Evolutionary conservation across 2,797 vertebrate genomes (phyloP), one percentile per base, ranked within the genome.

Genomic region (Tokudaia tokunoshimensis): DNA sequence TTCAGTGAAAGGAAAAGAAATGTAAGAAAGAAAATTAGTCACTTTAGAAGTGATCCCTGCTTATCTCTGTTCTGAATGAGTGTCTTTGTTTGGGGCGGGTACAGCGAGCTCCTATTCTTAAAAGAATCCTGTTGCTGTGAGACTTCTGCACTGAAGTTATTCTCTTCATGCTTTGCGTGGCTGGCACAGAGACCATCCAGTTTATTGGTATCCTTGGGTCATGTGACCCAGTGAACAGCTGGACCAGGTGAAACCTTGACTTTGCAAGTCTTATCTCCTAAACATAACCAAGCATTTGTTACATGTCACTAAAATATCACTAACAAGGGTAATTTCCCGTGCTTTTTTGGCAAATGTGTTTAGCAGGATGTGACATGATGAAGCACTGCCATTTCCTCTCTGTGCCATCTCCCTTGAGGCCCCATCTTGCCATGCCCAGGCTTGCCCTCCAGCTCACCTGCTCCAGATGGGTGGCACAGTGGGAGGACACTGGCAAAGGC

Each of bases 391-490:
- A 97, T 96, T 97, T 98, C 95, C 96, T 97, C 93, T 83, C 11
- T 89, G 90, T 97, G 96, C 98, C 80, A 0, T 75, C 1, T 98
- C 98, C 98, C 98, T 96, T 41, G 98, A 91, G 98, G 98, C 95
- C 92, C 20, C 3, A 0, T 97, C 95, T 96, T 97, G 96, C 89
- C 96, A 31, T 97, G 98, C 97, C 98, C 76, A 14, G 0, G 72
- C 98, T 97, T 98, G 97, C 96, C 98, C 98, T 98, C 97, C 97
- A 98, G 97, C 98, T 98, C 97, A 99, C 98, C 98, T 99, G 98
- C 98, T 99, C 98, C 99, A 99, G 98, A 99, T 99, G 99, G 98
- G 99, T 95, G 92, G 91, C 98, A 97, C 98, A 98, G 98, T 98
- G 98, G 98, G 98, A 98, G 98, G 98, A 98, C 98, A 97, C 98